phyloP scores from a whole-genome alignment of 1,140 invertebrate genomes.

The Pseudomyrmex cubaensis region DNA sequence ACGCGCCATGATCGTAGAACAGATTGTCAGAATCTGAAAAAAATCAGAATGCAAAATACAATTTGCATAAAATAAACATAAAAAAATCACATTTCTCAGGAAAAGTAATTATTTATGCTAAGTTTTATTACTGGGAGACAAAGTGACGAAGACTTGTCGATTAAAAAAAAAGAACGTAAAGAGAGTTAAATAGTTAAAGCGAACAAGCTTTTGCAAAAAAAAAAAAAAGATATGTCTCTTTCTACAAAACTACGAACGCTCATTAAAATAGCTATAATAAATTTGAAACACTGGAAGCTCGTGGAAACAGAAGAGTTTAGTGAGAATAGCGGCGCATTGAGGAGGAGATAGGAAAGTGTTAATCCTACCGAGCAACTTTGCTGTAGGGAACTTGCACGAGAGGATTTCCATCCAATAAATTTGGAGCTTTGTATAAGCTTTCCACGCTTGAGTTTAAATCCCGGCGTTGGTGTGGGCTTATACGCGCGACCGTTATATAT shows the following conservation, averaged over 20 bases:
- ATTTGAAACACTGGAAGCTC: slow-evolving; percentile 22
- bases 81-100: neutral
- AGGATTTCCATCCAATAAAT: slow-evolving; percentile 86
- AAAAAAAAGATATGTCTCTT: neutral
- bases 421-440: slow-evolving; percentile 86
- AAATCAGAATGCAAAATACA: neutral
- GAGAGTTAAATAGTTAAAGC: too few relatives aligned
- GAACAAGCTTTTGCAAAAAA: neutral
- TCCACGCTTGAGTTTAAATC: slow-evolving; percentile 85
- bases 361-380: slow-evolving; percentile 84
- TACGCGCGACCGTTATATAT: slow-evolving; percentile 70
- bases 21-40: neutral
- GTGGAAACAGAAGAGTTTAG: slow-evolving; percentile 69
- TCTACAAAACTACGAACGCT: neutral
- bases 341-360: slow-evolving; percentile 85
- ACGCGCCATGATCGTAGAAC: neutral
- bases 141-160: too few relatives aligned
- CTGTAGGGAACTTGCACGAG: slow-evolving; percentile 83
- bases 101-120: too few relatives aligned
- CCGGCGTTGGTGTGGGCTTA: slow-evolving; percentile 75
- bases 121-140: too few relatives aligned
- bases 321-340: slow-evolving; percentile 79
- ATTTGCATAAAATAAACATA: neutral
- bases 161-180: too few relatives aligned
- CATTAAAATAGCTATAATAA: slow-evolving; percentile 34